Percentiles rank a stretch among this genome's conserved stretches.
phyloP scores from a whole-genome alignment of 2,888 invertebrate species.

The Eristalis arbustorum region DNA sequence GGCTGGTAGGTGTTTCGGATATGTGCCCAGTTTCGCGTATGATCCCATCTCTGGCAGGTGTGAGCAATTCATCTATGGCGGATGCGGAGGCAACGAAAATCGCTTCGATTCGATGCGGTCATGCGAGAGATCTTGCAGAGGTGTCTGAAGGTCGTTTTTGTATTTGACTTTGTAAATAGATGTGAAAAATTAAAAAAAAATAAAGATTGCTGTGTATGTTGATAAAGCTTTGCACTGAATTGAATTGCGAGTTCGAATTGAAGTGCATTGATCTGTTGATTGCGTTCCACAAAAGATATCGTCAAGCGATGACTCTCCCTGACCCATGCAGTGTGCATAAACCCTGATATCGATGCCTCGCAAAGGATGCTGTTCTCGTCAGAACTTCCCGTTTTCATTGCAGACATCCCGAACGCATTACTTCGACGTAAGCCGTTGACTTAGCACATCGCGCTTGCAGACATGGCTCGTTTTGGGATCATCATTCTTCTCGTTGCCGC shows the following conservation, averaged over 20 bases:
- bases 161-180: slow-evolving; percentile 15
- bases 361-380: neutral
- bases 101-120: slow-evolving; percentile 86
- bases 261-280: slow-evolving; percentile 47
- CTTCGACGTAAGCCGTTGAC: neutral
- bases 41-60: slow-evolving; percentile 85
- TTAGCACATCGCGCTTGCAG: slow-evolving; percentile 3
- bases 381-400: neutral
- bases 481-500: neutral
- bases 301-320: slow-evolving; percentile 11
- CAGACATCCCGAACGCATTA: slow-evolving; percentile 5
- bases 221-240: neutral
- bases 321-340: neutral
- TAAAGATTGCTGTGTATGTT: neutral
- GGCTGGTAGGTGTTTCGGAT: slow-evolving; percentile 87
- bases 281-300: neutral
- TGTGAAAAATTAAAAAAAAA: slow-evolving; percentile 3
- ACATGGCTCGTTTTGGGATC: slow-evolving; percentile 36
- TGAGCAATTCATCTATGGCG: slow-evolving; percentile 88
- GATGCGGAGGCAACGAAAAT: slow-evolving; percentile 88
- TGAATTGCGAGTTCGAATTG: neutral
- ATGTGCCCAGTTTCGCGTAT: slow-evolving; percentile 88
- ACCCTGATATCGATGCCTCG: neutral
- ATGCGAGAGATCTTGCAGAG: slow-evolving; percentile 83
- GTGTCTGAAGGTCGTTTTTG: slow-evolving; percentile 33